Evolutionary conservation across 2,888 invertebrate genomes (phyloP), one percentile per base, ranked within the genome.

Genomic region (Ophion ventricosus): DNA sequence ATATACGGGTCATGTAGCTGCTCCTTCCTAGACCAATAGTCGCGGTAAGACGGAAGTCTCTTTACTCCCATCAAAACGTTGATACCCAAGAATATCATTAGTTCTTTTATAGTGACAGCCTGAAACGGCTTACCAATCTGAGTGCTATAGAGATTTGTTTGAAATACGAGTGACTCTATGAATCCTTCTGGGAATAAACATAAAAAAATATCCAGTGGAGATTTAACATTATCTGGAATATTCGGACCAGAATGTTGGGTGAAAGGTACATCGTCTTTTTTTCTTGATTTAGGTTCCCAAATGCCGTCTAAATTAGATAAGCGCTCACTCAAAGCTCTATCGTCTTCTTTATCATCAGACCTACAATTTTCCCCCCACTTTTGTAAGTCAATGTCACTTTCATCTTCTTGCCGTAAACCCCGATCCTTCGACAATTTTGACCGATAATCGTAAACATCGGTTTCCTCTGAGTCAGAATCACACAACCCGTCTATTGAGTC

Each of bases 141-240:
- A 14, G 40, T 57, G 2, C 75, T 64, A 80, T 89, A 88, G 23
- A 88, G 40, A 85, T 88, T 88, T 56, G 85, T 86, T 81, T 88
- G 84, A 61, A 84, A 76, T 10, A 87, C 88, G 63, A 88, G 63
- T 54, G 54, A 26, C 70, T 87, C 75, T 61, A 88, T 76, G 35
- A 88, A 59, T 57, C 72, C 64, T n/a, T 79, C 84, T 25, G 86
- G 70, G 78, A 88, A 83, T 29, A 87, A 49, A 75, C n/a, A 76
- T 17, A 72, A 66, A 83, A 87, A 87, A 59, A 86, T 75, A 0
- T 86, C 85, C 57, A 64, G 61, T 67, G 86, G 85, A 49, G 74
- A 76, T 73, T 75, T 25, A 54, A 57, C 23, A 67, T 40, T 35
- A 23, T 56, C 49, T 69, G 67, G 74, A 63, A 59, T 59, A 25